Base-by-base conservation (phyloP, 2,113 vertebrate genomes). In the Rana temporaria region DNA sequence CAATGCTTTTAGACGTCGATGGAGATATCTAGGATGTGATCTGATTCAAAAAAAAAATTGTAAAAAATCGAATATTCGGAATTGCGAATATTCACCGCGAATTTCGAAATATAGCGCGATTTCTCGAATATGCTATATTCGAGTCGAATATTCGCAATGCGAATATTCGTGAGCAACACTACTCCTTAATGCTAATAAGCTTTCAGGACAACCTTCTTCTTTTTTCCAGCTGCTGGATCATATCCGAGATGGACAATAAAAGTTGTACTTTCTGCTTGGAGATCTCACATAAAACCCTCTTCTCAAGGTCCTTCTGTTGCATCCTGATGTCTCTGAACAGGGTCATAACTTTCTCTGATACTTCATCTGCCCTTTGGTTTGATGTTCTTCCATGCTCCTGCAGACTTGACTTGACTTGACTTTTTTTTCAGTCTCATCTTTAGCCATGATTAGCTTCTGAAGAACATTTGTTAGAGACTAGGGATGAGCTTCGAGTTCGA, bases 261-360 rank as follows among this genome's bases (percentile, higher is more conserved):
- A 56, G 15, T 2, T 48, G 42, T 14, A 68, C 76, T 57, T 67
- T n/a, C 68, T 70, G 68, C 42, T 42, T 70, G 68, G 68, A 52
- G 68, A 70, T 32, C 52, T 79, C 68, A 42, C 24, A 22, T n/a
- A 59, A 19, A 17, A 34, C 16, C 16, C 30, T 16, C 34, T n/a
- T n/a, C 66, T 68, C 34, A 19, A 68, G 66, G 18, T 19, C 30
- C 42, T 68, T 19, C 66, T 30, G 66, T 15, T 42, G 15, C 42
- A n/a, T 19, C 66, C 34, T 68, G 30, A 68, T 68, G 30, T 42
- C 66, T n/a, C 34, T 65, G 24, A 65, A 65, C 12, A 14, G 8
- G 9, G 12, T 2, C 2, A 6, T 48, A 8, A 48, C 42, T 42
- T 34, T 34, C 16, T 48, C 17, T 22, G 19, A 22, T 38, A 20